A percentile compares a stretch with the other conserved stretches of the same genome.
phyloP scores from a whole-genome alignment of 2,797 vertebrate genomes.

The Chloroceryle amazona region DNA sequence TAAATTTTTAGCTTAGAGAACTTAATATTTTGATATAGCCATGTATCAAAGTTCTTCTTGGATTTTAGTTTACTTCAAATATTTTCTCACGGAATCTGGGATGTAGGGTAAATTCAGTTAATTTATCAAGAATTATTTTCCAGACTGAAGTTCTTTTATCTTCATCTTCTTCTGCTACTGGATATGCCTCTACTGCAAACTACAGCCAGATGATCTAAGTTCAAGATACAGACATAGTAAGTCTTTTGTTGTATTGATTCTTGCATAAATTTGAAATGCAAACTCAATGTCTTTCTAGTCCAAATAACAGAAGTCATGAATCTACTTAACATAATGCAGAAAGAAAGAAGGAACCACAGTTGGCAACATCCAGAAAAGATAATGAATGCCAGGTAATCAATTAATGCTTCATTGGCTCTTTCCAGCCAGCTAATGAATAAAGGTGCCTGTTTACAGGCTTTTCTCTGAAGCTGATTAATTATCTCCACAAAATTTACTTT shows the following conservation, averaged over 20 bases:
- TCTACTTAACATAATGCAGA: constrained; percentile 38
- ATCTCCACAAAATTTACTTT: constrained; percentile 63
- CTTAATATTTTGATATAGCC: neutral
- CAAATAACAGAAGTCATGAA: constrained; percentile 53
- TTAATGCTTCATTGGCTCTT: constrained; percentile 62
- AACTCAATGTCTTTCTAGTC: constrained; percentile 17
- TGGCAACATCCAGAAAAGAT: constrained; percentile 48
- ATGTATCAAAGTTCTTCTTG: neutral
- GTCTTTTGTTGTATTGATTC: constrained; percentile 28
- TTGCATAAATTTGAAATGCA: constrained; percentile 42
- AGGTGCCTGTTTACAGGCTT: constrained; percentile 27
- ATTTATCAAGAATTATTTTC: neutral
- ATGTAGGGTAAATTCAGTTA: neutral
- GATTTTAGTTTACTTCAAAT: neutral
- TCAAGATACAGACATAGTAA: neutral
- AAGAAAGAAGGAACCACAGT: constrained; percentile 29
- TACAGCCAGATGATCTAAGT: neutral
- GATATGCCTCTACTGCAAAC: neutral
- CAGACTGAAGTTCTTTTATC: neutral
- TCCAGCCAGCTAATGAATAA: constrained; percentile 62
- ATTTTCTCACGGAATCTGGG: neutral
- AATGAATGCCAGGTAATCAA: constrained; percentile 69
- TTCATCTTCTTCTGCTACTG: neutral
- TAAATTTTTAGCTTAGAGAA: neutral
- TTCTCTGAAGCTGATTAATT: constrained; percentile 68